These are phyloP conservation scores for Candoia aspera DNA, from an alignment of 2,113 vertebrate genomes.

Conservation along the genomic window DNA sequence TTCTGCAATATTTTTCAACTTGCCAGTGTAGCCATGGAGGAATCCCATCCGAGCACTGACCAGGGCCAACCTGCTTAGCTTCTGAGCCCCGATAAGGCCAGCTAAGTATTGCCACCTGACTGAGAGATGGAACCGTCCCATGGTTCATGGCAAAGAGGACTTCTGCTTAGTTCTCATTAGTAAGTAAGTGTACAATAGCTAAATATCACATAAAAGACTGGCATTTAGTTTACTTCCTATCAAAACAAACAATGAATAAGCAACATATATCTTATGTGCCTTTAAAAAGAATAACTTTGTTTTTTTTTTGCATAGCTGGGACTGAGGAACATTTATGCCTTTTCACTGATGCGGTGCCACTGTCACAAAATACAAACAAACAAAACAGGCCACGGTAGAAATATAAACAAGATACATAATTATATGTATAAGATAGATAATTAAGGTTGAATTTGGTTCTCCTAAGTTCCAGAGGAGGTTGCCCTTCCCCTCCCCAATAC, in stretches of 20 bases:
- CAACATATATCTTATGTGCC: not conserved
- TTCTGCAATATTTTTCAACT: not conserved
- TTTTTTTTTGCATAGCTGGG: not conserved
- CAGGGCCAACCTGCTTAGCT: not conserved
- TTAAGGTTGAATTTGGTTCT: not conserved
- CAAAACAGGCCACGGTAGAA: not conserved
- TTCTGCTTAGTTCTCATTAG: not conserved
- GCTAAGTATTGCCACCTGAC: not conserved
- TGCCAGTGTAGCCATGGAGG: not conserved
- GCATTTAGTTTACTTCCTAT: not conserved
- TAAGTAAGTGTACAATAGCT: not conserved
- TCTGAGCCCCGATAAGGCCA: not conserved
- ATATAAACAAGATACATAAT: not conserved
- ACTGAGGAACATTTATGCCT: not conserved
- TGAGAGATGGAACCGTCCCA: not conserved
- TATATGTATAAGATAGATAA: too few relatives aligned
- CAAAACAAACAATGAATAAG: not conserved
- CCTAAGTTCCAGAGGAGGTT: not conserved
- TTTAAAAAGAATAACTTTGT: not conserved
- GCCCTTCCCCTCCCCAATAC: not conserved
- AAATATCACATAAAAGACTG: not conserved
- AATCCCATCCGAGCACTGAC: not conserved
- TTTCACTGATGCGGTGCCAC: not conserved
- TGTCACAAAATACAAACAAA: not conserved
- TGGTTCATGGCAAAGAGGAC: not conserved